Base-by-base conservation (phyloP, 2,113 vertebrate genomes). In the Rostratula benghalensis region DNA sequence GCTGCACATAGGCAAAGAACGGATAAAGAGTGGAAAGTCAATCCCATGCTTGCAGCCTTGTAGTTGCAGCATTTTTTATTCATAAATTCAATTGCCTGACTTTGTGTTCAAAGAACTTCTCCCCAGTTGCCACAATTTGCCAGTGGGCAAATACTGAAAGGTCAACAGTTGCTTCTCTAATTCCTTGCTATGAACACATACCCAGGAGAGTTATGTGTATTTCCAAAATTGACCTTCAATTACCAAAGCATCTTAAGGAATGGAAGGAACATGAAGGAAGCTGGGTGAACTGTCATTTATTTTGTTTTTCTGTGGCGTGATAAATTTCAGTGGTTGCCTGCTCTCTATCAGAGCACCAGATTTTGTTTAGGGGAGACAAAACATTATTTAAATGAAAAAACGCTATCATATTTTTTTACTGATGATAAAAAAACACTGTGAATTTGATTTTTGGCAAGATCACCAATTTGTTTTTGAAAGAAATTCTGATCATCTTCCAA, bases 101-200 rank as follows among this genome's bases (percentile, higher is more conserved):
- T 78, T 69, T 10, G 73, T 82, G 89, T 75, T 80, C 90, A 61
- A 60, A 90, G 56, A 84, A 81, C 69, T 81, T 89, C 24, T 63
- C 71, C 80, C 87, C 81, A 93, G 53, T 85, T 96, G 90, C 86
- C 61, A 84, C 76, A 89, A 11, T 57, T 51, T 67, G 95, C 87
- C 94, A 94, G 79, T 46, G 53, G 77, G 80, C 94, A 95, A 91
- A 82, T 81, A 53, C 61, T 78, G n/a, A 81, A 84, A 95, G 74
- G 94, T 92, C 95, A 96, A 87, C 83, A 91, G 69, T 76, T 89
- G 91, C 61, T 90, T 77, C 86, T 93, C 60, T 57, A 87, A 89
- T 57, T 80, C 87, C 76, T 37, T 37, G 39, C 87, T 79, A 43
- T 13, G 57, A 89, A 85, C 74, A 57, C 74, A 24, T 43, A 76